phyloP scores from a whole-genome alignment of 2,888 invertebrate genomes.

The Eupsilia transversa region DNA sequence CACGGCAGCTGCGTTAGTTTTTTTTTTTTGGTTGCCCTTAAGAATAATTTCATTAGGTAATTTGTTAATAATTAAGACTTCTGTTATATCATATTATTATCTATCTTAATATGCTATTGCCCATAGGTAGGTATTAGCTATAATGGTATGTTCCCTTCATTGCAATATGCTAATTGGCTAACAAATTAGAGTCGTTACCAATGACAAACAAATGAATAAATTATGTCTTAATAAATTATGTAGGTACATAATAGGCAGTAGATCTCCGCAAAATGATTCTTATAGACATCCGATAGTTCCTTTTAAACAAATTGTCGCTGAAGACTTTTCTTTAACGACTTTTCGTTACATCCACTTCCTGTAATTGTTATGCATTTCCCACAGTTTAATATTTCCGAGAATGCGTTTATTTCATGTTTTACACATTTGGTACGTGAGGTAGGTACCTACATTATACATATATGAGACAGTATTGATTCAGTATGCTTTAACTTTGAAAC shows the following conservation, averaged over 20 bases:
- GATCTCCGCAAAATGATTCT: background rate
- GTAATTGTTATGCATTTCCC: constrained; percentile 49
- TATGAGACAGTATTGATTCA: background rate
- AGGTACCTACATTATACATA: background rate
- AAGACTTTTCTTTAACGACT: too few species aligned
- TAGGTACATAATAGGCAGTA: background rate
- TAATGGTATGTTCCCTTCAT: background rate
- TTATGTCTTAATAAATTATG: background rate
- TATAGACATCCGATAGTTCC: constrained; percentile 8
- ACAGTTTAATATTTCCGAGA: constrained; percentile 43
- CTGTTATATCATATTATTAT: background rate
- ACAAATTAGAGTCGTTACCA: background rate
- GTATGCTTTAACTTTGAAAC: background rate
- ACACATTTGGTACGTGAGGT: background rate
- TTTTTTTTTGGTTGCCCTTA: too few species aligned
- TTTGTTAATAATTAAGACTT: background rate
- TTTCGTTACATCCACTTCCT: constrained; percentile 37
- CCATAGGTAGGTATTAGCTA: too few species aligned
- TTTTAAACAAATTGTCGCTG: constrained; percentile 20
- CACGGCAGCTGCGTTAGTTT: too few species aligned
- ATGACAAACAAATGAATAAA: background rate
- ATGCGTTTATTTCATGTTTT: constrained; percentile 14
- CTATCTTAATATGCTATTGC: too few species aligned
- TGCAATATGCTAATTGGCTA: background rate
- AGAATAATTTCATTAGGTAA: background rate